A percentile compares a stretch with the other conserved stretches of the same genome.
phyloP scores from a whole-genome alignment of 2,113 vertebrate genomes.

The Ictalurus punctatus region DNA sequence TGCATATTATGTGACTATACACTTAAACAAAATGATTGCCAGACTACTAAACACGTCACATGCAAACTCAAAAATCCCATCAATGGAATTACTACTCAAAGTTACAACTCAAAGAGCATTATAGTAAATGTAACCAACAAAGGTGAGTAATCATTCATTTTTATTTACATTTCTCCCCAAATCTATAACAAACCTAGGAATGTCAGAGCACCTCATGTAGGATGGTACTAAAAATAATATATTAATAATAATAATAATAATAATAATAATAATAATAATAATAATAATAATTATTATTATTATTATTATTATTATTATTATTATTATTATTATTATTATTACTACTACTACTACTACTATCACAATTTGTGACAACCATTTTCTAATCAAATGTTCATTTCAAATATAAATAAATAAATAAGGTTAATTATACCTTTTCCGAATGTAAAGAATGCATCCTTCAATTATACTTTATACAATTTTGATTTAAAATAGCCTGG shows the following conservation, averaged over 20 bases:
- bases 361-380: neutral
- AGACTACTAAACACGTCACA: accelerated
- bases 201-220: neutral
- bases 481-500: neutral
- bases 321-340: neutral
- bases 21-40: neutral
- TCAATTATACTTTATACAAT: neutral
- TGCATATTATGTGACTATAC: neutral
- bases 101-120: neutral
- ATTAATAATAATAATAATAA: neutral
- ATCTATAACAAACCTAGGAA: neutral
- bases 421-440: neutral
- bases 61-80: neutral
- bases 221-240: neutral
- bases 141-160: neutral
- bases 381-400: neutral
- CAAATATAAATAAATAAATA: neutral
- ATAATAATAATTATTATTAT: neutral
- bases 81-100: accelerated
- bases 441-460: neutral
- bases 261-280: no score
- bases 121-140: neutral
- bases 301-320: neutral
- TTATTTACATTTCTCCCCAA: neutral
- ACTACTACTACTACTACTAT: neutral